Conservation (phyloP, 2,113 vertebrate species). For the Ctenomys sociabilis region DNA sequence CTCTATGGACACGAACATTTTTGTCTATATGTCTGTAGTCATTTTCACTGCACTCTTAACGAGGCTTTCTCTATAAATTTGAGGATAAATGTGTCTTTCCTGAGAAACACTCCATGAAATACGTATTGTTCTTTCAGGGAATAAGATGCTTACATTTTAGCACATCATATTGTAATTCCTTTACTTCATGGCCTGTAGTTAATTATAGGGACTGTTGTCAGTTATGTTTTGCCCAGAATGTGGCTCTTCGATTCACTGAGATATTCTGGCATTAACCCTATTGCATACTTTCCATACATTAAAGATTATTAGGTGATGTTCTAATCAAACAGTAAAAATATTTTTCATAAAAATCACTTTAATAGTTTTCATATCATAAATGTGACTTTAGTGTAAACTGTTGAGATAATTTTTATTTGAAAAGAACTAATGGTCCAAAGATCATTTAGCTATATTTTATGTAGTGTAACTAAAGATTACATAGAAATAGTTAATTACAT, state of each 20-base stretch:
- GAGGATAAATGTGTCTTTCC: not conserved
- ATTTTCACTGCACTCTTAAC: not conserved
- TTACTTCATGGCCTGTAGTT: not conserved
- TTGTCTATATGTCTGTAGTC: not conserved
- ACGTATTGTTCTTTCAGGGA: not conserved
- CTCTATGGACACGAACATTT: not conserved
- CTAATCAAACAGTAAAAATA: conserved; percentile 1
- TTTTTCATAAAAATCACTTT: not conserved
- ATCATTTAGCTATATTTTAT: not conserved
- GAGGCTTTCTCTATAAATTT: not conserved
- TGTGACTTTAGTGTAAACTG: not conserved
- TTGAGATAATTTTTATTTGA: not conserved
- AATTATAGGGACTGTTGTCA: not conserved
- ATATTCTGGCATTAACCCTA: not conserved
- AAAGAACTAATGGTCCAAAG: not conserved
- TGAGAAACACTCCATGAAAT: not conserved
- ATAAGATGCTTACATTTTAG: not conserved
- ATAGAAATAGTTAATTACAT: conserved; percentile 20
- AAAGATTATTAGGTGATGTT: not conserved
- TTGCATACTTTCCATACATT: not conserved
- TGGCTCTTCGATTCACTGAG: not conserved
- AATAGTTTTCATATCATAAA: not conserved
- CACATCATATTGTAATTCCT: not conserved
- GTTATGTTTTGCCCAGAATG: not conserved
- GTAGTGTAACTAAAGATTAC: not conserved